Base-by-base conservation (phyloP, 2,888 invertebrate species). In the Petrophora chlorosata region DNA sequence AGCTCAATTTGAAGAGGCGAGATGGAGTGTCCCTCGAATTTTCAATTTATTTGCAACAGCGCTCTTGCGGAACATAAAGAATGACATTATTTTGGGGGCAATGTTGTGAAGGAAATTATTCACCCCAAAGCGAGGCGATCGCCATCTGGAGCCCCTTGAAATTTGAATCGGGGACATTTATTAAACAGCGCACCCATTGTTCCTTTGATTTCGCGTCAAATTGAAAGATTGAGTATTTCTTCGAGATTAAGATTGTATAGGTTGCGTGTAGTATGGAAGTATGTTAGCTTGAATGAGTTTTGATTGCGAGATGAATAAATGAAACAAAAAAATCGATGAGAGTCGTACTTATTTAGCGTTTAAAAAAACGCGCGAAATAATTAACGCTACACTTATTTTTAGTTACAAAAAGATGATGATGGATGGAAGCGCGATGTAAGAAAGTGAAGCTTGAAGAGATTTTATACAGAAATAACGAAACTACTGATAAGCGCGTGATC, bases 21-120 rank as follows among this genome's bases (percentile, higher is more conserved):
- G 46, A 47, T 43, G 34, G 43, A 40, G 50, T 42, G 25, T 51
- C 53, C 29, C 44, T 48, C 48, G 48, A 32, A 40, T 71, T 75
- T 73, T 67, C 70, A 76, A 75, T 76, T 75, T 76, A 71, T 70
- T 73, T 73, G 63, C 64, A 65, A 70, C 66, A 69, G 66, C 59
- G 57, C 59, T 69, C 63, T 63, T 60, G 64, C 61, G 65, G 61
- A 65, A 64, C 63, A 60, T 69, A 69, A 73, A 65, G 63, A 70
- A 73, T 70, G 57, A 40, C 70, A 76, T 73, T 73, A 73, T 73
- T 74, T 69, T 54, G 61, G 53, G 59, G 50, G 53, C 63, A 67
- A 76, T 76, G 70, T 76, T 79, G 70, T 76, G 73, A 73, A 70
- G 72, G 70, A 77, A 76, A 79, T 80, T 79, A 80, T 79, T 80